Conservation (phyloP, 2,888 invertebrate species). For the Caenorhabditis sp. region DNA sequence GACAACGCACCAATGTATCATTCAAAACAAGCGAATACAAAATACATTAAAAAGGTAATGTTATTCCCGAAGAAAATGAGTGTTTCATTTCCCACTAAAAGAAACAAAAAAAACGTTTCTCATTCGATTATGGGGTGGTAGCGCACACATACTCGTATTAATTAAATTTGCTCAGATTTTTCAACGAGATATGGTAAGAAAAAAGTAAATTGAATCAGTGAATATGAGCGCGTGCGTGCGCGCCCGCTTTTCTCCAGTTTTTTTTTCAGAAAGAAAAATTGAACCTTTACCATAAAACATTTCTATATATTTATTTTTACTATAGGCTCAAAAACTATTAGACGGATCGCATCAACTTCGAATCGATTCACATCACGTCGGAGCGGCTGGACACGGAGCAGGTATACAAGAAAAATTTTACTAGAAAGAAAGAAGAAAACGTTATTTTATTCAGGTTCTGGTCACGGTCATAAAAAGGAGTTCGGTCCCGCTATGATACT, state of each 20-base stretch:
- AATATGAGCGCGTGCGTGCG: background rate
- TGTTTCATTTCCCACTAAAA: background rate
- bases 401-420: constrained; percentile 35
- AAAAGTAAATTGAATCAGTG: constrained; percentile 4
- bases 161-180: constrained; percentile 6
- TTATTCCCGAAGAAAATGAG: background rate
- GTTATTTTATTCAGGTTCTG: constrained; percentile 28
- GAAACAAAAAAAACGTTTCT: background rate
- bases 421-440: background rate
- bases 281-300: background rate
- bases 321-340: constrained; percentile 69
- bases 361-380: constrained; percentile 70
- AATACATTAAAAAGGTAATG: constrained; percentile 39
- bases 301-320: constrained; percentile 8
- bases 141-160: background rate
- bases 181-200: constrained; percentile 3
- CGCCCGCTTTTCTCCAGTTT: background rate
- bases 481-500: constrained; percentile 72
- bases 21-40: constrained; percentile 44
- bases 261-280: constrained; percentile 4
- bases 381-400: constrained; percentile 68
- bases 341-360: constrained; percentile 71
- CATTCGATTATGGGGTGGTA: background rate
- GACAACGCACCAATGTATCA: constrained; percentile 40
- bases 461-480: constrained; percentile 71